These are phyloP conservation scores for Cheirogaleus major DNA, from an alignment of 2,797 vertebrate species.

Conservation along the genomic window DNA sequence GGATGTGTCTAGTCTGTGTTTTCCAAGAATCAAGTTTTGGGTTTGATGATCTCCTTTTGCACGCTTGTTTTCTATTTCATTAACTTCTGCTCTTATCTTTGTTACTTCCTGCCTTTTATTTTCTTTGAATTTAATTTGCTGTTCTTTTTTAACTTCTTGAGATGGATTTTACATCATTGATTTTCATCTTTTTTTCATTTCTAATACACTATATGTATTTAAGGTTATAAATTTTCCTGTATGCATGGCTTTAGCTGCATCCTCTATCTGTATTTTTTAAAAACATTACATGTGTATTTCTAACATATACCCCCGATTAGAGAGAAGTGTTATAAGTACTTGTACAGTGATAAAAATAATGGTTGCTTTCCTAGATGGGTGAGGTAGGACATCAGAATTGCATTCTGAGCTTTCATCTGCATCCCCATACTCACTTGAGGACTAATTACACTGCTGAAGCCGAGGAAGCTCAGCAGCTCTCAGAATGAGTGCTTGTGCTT, in stretches of 20 bases:
- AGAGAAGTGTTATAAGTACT: background rate
- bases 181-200: background rate
- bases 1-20: background rate
- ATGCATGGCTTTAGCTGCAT: background rate
- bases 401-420: background rate
- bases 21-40: background rate
- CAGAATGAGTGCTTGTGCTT: background rate
- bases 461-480: background rate
- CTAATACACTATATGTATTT: background rate
- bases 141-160: background rate
- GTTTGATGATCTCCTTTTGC: background rate
- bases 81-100: background rate
- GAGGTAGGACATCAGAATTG: background rate
- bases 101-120: background rate
- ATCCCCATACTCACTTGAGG: background rate
- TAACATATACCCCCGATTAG: background rate
- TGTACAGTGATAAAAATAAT: background rate
- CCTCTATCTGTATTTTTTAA: background rate
- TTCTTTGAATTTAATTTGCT: slow-evolving; percentile 12
- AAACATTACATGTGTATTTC: background rate
- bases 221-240: background rate
- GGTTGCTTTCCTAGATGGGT: background rate
- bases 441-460: background rate
- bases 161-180: background rate
- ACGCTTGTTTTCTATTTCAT: background rate